Evolutionary conservation across 2,888 invertebrate genomes (phyloP).

Genomic region (Brenthis ino): DNA sequence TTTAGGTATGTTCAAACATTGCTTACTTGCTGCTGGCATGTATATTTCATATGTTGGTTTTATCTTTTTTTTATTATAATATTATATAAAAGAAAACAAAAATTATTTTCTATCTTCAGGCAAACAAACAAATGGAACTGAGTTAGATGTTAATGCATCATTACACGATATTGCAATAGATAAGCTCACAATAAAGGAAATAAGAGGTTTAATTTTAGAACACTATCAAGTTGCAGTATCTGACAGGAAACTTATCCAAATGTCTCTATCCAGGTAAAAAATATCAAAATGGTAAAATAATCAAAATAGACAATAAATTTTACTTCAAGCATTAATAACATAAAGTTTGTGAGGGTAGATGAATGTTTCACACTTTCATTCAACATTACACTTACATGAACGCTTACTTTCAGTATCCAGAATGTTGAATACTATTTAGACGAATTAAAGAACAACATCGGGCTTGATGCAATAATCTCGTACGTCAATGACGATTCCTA

Average conservation of each 20-base stretch:
- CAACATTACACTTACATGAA: too few relatives aligned
- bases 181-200: not conserved
- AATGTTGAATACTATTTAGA: slow-evolving; percentile 7
- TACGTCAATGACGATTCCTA: slow-evolving; percentile 7
- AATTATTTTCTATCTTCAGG: not conserved
- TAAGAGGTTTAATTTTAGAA: slow-evolving; percentile 5
- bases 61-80: not conserved
- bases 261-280: slow-evolving; percentile 5
- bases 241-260: not conserved
- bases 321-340: too few relatives aligned
- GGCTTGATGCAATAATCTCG: not conserved
- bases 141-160: not conserved
- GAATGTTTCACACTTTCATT: too few relatives aligned
- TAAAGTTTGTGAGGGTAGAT: too few relatives aligned
- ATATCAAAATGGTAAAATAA: not conserved
- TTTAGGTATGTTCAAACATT: not conserved
- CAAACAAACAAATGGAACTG: not conserved
- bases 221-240: not conserved
- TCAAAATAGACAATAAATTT: not conserved
- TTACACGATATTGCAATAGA: not conserved
- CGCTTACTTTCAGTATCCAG: not conserved
- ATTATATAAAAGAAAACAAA: not conserved
- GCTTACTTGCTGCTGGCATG: too few relatives aligned
- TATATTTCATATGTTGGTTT: not conserved
- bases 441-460: not conserved